A percentile compares a stretch with the other conserved stretches of the same genome.
Conservation (phyloP, 2,888 invertebrate species). For the Philopedon plagiatum region DNA sequence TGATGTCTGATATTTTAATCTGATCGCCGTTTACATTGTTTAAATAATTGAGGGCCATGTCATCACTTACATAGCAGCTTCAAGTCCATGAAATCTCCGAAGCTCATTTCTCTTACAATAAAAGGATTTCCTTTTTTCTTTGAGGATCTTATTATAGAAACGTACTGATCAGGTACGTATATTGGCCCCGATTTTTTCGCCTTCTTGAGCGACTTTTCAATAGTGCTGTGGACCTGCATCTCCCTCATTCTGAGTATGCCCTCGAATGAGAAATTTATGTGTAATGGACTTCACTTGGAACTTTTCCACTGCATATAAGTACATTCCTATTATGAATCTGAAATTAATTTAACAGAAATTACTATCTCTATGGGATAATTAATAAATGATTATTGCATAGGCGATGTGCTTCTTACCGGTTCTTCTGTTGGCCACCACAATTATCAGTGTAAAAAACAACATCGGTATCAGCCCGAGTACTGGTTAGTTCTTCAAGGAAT, state of each 20-base stretch:
- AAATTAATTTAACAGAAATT: slow-evolving; percentile 7
- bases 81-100: slow-evolving; percentile 36
- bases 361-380: neutral
- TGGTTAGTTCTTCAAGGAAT: slow-evolving; percentile 34
- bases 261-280: slow-evolving; percentile 43
- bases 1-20: neutral
- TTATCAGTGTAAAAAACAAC: slow-evolving; percentile 38
- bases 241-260: slow-evolving; percentile 48
- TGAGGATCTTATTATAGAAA: slow-evolving; percentile 24
- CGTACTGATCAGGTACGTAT: slow-evolving; percentile 37
- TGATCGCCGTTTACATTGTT: neutral
- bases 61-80: slow-evolving; percentile 28
- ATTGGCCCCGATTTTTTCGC: slow-evolving; percentile 28
- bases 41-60: slow-evolving; percentile 18
- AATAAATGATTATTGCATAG: neutral
- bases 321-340: slow-evolving; percentile 34
- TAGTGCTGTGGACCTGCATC: slow-evolving; percentile 38
- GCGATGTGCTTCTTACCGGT: neutral
- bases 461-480: slow-evolving; percentile 5
- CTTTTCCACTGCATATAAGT: slow-evolving; percentile 32
- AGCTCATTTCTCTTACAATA: slow-evolving; percentile 32
- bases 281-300: slow-evolving; percentile 39
- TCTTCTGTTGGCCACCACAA: slow-evolving; percentile 22
- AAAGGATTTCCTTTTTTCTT: slow-evolving; percentile 36
- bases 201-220: slow-evolving; percentile 28